These are phyloP conservation scores for Dreissena polymorpha DNA, from an alignment of 1,140 invertebrate genomes.

Conservation along the genomic window DNA sequence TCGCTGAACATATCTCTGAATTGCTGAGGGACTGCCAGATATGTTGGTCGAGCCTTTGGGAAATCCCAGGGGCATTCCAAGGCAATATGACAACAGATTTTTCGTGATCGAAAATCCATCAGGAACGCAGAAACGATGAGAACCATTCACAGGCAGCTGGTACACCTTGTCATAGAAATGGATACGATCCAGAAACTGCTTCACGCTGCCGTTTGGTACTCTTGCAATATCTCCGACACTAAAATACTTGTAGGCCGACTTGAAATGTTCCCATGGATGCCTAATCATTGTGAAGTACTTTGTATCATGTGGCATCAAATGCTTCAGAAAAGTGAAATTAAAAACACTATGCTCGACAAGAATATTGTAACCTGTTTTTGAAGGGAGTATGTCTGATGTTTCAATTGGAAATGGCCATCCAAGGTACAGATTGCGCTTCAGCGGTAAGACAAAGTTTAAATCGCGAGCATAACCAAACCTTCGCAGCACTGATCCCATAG, in stretches of 20 bases:
- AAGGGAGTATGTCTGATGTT: slow-evolving; percentile 54
- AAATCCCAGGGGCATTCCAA: slow-evolving; percentile 74
- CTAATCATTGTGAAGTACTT: slow-evolving; percentile 65
- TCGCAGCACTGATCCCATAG: slow-evolving; percentile 62
- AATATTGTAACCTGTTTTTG: slow-evolving; percentile 63
- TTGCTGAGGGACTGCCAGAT: slow-evolving; percentile 40
- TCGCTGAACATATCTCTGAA: slow-evolving; percentile 62
- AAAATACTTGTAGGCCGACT: slow-evolving; percentile 66
- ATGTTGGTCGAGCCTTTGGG: slow-evolving; percentile 64
- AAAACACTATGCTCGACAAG: slow-evolving; percentile 67
- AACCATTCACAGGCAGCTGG: slow-evolving; percentile 54
- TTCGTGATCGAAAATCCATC: slow-evolving; percentile 73
- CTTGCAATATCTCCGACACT: slow-evolving; percentile 47
- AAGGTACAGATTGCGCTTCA: slow-evolving; percentile 60
- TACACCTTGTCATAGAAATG: slow-evolving; percentile 72
- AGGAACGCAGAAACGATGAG: slow-evolving; percentile 70
- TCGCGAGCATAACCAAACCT: slow-evolving; percentile 63
- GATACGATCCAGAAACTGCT: slow-evolving; percentile 69
- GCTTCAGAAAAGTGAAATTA: slow-evolving; percentile 57
- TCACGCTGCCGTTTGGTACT: slow-evolving; percentile 48
- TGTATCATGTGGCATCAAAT: slow-evolving; percentile 64
- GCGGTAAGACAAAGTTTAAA: slow-evolving; percentile 62
- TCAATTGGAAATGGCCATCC: slow-evolving; percentile 72
- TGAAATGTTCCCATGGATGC: slow-evolving; percentile 62
- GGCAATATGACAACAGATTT: slow-evolving; percentile 73